Base-by-base conservation (phyloP, 2,888 invertebrate genomes). In the Bellardia pandia region DNA sequence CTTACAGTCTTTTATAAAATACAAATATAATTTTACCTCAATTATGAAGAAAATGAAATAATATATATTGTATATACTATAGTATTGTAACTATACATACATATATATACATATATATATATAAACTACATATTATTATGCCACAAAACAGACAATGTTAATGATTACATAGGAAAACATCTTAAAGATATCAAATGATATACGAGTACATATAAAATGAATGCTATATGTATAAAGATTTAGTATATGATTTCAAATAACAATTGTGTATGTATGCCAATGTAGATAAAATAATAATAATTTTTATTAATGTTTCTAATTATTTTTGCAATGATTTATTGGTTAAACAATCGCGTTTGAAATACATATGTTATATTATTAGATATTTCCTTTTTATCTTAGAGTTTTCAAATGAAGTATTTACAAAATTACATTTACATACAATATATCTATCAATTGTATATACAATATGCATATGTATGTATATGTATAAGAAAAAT, bases 61-160 rank as follows among this genome's bases (percentile, higher is more conserved):
- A 23, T n/a, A 23, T 40, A 40, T 14, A 56, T 76, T 80, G 58
- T 78, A n/a, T n/a, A n/a, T 82, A 74, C 78, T 82, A 86, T 82
- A 78, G 78, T 78, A 86, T 82, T 82, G 48, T 56, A 11, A 84
- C n/a, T n/a, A n/a, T n/a, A n/a, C n/a, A n/a, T n/a, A n/a, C n/a
- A n/a, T n/a, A n/a, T n/a, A 23, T 23, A 23, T 23, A 78, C 4
- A 53, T 69, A n/a, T 74, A 53, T 71, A 69, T 69, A 62, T 13
- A 51, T 62, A 62, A 60, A 48, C 33, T 23, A 8, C 23, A 23
- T 23, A 16, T 23, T 23, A 45, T 33, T 64, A 69, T 66, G 62
- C 11, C 45, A 45, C 13, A 60, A 69, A 78, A 40, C 8, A 62
- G 40, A 40, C 16, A 45, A 9, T n/a, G 66, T 58, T n/a, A 56